phyloP scores from a whole-genome alignment of 2,888 invertebrate species.

The Phrixothrix hirtus region DNA sequence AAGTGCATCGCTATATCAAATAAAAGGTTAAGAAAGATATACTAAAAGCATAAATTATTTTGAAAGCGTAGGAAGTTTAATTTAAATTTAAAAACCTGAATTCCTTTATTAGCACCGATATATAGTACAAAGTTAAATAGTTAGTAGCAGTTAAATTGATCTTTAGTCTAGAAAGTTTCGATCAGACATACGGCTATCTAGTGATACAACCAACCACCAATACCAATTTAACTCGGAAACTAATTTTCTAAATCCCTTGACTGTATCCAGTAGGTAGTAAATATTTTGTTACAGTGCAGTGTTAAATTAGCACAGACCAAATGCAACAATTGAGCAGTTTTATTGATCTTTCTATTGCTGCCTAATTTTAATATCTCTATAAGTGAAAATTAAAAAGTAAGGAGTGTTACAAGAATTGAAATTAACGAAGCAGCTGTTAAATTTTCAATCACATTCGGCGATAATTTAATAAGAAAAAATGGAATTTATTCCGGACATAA shows the following conservation, averaged over 20 bases:
- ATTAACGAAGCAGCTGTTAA: conserved; percentile 31
- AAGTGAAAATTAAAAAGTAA: conserved; percentile 22
- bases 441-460: conserved; percentile 23
- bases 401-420: conserved; percentile 18
- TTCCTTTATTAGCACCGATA: no score
- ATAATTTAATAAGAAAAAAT: conserved; percentile 34
- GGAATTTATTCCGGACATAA: conserved; percentile 31
- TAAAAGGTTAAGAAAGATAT: no score
- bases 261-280: conserved; percentile 17
- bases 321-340: conserved; percentile 4
- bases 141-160: no score
- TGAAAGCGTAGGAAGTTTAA: no score
- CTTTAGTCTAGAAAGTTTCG: conserved; percentile 19
- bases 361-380: conserved; percentile 16
- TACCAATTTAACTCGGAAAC: conserved; percentile 27
- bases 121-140: no score
- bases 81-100: no score
- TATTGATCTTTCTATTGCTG: conserved; percentile 5
- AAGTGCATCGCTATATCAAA: no score
- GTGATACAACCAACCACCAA: conserved; percentile 25
- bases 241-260: conserved; percentile 24
- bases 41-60: no score
- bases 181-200: conserved; percentile 17
- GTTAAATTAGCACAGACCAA: conserved; percentile 6
- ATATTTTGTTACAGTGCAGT: conserved; percentile 1